A percentile compares a stretch with the other conserved stretches of the same genome.
phyloP scores from a whole-genome alignment of 2,888 invertebrate species.

The Crepidodera aurea region DNA sequence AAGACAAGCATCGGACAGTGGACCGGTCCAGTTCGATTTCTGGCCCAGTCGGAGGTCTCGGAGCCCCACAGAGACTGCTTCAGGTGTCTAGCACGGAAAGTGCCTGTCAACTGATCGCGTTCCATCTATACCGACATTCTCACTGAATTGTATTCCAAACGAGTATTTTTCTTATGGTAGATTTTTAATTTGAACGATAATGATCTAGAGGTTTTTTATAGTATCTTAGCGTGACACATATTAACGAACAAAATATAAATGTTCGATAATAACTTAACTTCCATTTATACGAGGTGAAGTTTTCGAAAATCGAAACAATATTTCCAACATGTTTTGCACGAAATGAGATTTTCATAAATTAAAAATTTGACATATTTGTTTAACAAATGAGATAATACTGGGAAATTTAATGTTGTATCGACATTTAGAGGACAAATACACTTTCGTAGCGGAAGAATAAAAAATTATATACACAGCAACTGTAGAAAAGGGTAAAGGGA shows the following conservation, averaged over 20 bases:
- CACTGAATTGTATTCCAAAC: slow-evolving; percentile 5
- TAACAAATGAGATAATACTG: too few relatives aligned
- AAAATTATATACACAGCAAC: too few relatives aligned
- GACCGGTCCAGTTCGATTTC: slow-evolving; percentile 54
- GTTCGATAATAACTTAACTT: not conserved
- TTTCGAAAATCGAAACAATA: too few relatives aligned
- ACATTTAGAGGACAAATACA: too few relatives aligned
- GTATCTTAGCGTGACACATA: not conserved
- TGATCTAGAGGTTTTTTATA: slow-evolving; percentile 15
- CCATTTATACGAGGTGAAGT: not conserved
- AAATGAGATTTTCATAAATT: too few relatives aligned
- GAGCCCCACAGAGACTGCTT: slow-evolving; percentile 45
- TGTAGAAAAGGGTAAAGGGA: too few relatives aligned
- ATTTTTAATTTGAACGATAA: slow-evolving; percentile 21
- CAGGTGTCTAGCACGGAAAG: slow-evolving; percentile 52
- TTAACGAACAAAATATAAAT: not conserved
- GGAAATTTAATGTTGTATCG: too few relatives aligned
- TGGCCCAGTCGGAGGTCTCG: slow-evolving; percentile 48
- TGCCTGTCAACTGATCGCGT: slow-evolving; percentile 59
- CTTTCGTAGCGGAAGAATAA: too few relatives aligned
- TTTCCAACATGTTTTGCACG: too few relatives aligned
- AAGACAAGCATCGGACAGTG: slow-evolving; percentile 48
- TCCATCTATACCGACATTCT: slow-evolving; percentile 33
- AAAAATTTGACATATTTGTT: too few relatives aligned
- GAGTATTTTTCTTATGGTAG: slow-evolving; percentile 4